Conservation (phyloP, 2,888 invertebrate genomes). For the Cylindroiulus punctatus region DNA sequence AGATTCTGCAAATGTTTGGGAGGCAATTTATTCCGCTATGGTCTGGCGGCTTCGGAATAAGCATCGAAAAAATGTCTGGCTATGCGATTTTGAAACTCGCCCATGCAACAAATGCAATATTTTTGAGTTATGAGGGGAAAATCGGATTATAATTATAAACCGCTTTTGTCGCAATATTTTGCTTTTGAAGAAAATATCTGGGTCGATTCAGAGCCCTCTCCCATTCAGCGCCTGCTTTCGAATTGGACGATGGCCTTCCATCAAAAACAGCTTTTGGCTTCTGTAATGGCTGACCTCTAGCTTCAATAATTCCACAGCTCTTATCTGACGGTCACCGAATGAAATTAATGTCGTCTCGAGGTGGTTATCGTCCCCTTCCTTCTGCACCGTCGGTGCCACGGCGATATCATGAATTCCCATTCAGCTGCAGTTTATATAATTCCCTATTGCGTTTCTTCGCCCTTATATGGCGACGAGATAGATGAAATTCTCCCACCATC, state of each 20-base stretch:
- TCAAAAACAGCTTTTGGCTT: conserved; percentile 23
- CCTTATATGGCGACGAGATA: conserved; percentile 8
- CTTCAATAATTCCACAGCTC: conserved; percentile 21
- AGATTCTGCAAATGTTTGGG: neutral
- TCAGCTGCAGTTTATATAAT: conserved; percentile 27
- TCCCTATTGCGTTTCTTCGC: conserved; percentile 15
- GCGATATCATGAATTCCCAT: conserved; percentile 27
- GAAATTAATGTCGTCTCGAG: neutral
- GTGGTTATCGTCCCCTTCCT: conserved; percentile 21
- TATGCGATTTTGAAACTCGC: neutral
- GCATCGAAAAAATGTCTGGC: neutral
- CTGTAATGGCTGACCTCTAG: neutral
- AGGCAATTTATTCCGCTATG: neutral
- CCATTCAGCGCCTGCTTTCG: neutral
- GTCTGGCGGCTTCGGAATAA: neutral
- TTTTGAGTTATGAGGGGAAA: neutral
- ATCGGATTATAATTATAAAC: conserved; percentile 27
- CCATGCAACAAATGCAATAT: neutral
- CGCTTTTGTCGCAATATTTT: conserved; percentile 12
- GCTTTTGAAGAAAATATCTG: neutral
- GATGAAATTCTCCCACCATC: conserved; percentile 14
- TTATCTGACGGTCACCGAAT: conserved; percentile 27
- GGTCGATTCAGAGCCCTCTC: neutral
- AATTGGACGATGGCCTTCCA: neutral
- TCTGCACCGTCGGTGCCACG: neutral